Conservation (phyloP, 2,797 vertebrate genomes). For the Nannoperca obscura region DNA sequence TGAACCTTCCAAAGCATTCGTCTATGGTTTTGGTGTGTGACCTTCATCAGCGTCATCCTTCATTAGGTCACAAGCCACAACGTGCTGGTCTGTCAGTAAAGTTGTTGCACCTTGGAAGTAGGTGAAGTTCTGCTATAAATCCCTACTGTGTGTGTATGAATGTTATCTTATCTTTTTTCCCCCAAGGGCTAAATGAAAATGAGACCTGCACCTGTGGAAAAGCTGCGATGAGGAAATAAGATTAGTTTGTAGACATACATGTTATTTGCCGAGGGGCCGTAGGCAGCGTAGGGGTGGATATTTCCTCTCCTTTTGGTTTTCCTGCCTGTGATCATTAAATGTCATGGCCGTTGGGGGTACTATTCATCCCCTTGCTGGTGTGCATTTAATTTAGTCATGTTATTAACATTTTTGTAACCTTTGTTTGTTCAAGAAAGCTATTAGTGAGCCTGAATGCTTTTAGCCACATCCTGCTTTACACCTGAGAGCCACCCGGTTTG, state of each 20-base stretch:
- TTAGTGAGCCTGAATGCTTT: conserved; percentile 34
- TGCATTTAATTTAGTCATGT: conserved; percentile 63
- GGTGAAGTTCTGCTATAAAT: neutral
- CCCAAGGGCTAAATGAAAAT: conserved; percentile 56
- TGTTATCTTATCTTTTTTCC: conserved; percentile 35
- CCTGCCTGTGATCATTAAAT: conserved; percentile 64
- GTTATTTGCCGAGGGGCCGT: conserved; percentile 43
- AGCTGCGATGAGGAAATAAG: conserved; percentile 41
- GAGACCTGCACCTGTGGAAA: conserved; percentile 55
- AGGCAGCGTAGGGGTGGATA: conserved; percentile 10
- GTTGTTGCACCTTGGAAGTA: neutral
- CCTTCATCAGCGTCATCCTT: too few species aligned
- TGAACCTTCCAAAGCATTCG: conserved; percentile 50
- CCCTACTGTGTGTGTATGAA: neutral
- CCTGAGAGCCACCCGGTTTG: conserved; percentile 31
- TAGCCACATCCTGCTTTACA: conserved; percentile 33
- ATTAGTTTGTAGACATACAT: conserved; percentile 55
- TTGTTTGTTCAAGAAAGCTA: conserved; percentile 65
- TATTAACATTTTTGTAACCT: conserved; percentile 67
- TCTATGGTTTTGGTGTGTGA: neutral
- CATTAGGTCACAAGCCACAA: too few species aligned
- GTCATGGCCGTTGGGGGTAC: conserved; percentile 51
- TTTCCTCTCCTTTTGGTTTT: conserved; percentile 55
- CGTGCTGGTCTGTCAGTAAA: neutral
- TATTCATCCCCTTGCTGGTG: conserved; percentile 41